Percentiles rank a stretch among this genome's conserved stretches.
These are phyloP conservation scores for Pseudobourletiella spinata DNA, from an alignment of 1,140 invertebrate genomes.

Conservation along the genomic window DNA sequence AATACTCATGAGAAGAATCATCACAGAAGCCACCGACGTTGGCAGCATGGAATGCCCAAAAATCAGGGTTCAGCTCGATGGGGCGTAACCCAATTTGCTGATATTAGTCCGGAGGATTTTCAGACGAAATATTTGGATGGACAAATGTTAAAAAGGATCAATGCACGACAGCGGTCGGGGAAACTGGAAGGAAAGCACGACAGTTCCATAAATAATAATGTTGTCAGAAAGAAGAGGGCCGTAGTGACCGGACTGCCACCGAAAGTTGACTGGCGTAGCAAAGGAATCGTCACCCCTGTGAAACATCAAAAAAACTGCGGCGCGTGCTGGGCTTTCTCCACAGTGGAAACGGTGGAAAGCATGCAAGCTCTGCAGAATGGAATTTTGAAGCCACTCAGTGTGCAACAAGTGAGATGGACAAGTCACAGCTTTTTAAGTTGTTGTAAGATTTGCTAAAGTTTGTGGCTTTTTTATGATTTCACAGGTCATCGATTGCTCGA, in stretches of 20 bases:
- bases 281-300: constrained; percentile 57
- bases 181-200: constrained; percentile 5
- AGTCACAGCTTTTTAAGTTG: too few species aligned
- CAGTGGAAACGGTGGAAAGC: constrained; percentile 63
- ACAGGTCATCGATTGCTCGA: constrained; percentile 71
- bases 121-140: constrained; percentile 44
- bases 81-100: constrained; percentile 63
- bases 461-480: not conserved
- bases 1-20: not conserved
- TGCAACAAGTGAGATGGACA: constrained; percentile 58
- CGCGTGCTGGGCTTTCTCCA: constrained; percentile 80
- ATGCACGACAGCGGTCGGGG: constrained; percentile 33
- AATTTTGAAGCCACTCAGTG: constrained; percentile 52
- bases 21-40: not conserved
- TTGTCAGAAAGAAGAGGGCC: constrained; percentile 32
- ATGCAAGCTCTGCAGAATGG: constrained; percentile 62
- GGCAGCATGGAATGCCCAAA: constrained; percentile 39
- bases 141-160: constrained; percentile 37
- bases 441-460: not conserved
- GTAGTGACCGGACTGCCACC: constrained; percentile 28
- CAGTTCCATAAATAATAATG: constrained; percentile 11
- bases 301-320: constrained; percentile 68
- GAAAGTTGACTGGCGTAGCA: constrained; percentile 50
- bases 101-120: constrained; percentile 64
- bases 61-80: constrained; percentile 29